Conservation (phyloP, 30 jellyfish, hydroid and myxozoan genomes). For the Haliclystus octoradiatus region DNA sequence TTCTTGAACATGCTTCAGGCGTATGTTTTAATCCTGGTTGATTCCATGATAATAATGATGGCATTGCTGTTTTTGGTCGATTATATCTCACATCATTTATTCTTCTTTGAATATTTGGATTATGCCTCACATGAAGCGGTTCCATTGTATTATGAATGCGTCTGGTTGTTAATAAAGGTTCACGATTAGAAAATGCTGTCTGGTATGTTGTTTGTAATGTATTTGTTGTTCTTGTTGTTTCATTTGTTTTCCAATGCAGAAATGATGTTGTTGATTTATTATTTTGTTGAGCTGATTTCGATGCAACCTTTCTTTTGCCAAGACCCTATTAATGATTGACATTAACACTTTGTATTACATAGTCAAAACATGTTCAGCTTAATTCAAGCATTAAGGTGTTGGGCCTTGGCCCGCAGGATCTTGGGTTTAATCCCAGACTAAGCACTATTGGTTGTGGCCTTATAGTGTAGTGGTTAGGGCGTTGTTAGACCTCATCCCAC, state of each 20-base stretch:
- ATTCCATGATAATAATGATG: background rate
- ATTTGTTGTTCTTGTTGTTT: background rate
- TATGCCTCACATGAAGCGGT: background rate
- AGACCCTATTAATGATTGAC: background rate
- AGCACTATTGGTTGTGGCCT: too few relatives aligned
- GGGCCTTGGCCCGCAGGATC: too few relatives aligned
- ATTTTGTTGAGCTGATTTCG: background rate
- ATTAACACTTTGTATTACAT: background rate
- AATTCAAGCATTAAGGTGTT: background rate
- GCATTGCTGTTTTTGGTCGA: background rate
- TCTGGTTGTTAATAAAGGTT: background rate
- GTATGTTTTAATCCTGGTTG: background rate
- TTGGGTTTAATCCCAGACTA: too few relatives aligned
- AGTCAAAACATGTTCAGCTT: too few relatives aligned
- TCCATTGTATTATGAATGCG: background rate
- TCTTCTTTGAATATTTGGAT: background rate
- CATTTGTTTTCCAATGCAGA: background rate
- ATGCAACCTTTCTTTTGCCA: background rate
- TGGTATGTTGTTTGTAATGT: background rate
- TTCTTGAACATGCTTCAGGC: too few relatives aligned
- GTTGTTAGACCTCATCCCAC: too few relatives aligned
- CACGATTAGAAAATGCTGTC: background rate
- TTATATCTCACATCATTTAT: background rate
- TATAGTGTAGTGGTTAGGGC: too few relatives aligned
- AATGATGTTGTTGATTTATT: too few relatives aligned